Percentiles rank a stretch among this genome's conserved stretches.
Evolutionary conservation across 2,113 vertebrate species (phyloP).

Genomic region (Sapayoa aenigma): DNA sequence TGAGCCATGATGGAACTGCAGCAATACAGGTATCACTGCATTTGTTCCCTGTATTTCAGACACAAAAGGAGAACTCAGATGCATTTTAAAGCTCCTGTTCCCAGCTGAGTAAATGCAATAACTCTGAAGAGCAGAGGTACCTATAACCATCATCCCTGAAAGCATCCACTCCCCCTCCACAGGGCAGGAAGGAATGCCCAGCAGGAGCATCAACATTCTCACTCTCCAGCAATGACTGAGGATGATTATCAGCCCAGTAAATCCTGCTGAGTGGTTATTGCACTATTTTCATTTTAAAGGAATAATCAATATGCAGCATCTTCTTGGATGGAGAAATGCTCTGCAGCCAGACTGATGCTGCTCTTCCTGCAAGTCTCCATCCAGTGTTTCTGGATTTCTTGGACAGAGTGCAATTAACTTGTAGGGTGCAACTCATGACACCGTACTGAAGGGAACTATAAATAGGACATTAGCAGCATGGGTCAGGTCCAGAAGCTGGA

Average conservation of each 20-base stretch:
- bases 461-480: not conserved
- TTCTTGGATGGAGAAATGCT: not conserved
- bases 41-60: not conserved
- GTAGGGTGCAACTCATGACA: not conserved
- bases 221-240: not conserved
- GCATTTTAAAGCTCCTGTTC: not conserved
- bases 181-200: slow-evolving; percentile 20
- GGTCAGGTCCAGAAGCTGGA: not conserved
- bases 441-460: not conserved
- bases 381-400: slow-evolving; percentile 46
- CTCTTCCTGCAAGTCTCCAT: not conserved
- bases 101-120: not conserved
- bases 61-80: not conserved
- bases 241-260: slow-evolving; percentile 35
- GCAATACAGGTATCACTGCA: not conserved
- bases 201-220: slow-evolving; percentile 8
- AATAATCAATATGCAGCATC: slow-evolving; percentile 39
- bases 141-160: not conserved
- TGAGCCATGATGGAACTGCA: not conserved
- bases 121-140: not conserved
- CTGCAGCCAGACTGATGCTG: not conserved
- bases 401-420: not conserved
- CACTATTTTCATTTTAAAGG: slow-evolving; percentile 43
- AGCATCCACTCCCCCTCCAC: not conserved
- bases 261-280: slow-evolving; percentile 36